These are phyloP conservation scores for Trachelus stipa DNA, from an alignment of 2,888 invertebrate genomes.

Conservation along the genomic window DNA sequence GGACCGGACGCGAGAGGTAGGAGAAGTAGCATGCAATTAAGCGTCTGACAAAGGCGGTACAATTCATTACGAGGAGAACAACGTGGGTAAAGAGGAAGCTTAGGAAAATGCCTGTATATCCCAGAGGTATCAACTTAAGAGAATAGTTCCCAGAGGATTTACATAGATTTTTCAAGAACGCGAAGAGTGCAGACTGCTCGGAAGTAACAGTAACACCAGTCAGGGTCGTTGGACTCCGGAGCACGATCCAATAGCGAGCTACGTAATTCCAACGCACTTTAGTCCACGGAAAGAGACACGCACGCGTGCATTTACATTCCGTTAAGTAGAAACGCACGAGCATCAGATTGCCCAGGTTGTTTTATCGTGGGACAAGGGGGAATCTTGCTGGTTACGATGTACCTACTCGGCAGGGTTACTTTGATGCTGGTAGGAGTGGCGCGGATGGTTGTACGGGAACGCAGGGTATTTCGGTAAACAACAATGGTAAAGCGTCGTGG, in stretches of 20 bases:
- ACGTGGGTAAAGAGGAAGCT: not conserved
- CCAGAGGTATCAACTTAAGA: not conserved
- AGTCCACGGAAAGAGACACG: no score
- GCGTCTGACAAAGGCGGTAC: not conserved
- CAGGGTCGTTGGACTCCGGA: not conserved
- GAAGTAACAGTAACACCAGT: not conserved
- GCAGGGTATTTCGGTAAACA: constrained; percentile 28
- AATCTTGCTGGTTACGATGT: not conserved
- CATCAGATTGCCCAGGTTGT: not conserved
- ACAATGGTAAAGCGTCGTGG: constrained; percentile 35
- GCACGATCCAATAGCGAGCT: no score
- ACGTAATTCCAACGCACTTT: no score
- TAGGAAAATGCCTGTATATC: not conserved
- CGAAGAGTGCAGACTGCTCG: not conserved
- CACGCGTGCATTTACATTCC: no score
- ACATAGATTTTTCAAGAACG: not conserved
- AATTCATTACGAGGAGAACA: not conserved
- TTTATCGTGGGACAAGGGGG: not conserved
- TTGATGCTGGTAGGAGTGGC: not conserved
- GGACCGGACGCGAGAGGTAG: not conserved
- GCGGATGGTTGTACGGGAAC: constrained; percentile 21
- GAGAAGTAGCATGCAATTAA: not conserved
- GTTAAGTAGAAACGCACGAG: not conserved
- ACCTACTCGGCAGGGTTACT: not conserved
- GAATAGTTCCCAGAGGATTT: not conserved